Conservation (phyloP, 2,113 vertebrate genomes). For the Lophius piscatorius region DNA sequence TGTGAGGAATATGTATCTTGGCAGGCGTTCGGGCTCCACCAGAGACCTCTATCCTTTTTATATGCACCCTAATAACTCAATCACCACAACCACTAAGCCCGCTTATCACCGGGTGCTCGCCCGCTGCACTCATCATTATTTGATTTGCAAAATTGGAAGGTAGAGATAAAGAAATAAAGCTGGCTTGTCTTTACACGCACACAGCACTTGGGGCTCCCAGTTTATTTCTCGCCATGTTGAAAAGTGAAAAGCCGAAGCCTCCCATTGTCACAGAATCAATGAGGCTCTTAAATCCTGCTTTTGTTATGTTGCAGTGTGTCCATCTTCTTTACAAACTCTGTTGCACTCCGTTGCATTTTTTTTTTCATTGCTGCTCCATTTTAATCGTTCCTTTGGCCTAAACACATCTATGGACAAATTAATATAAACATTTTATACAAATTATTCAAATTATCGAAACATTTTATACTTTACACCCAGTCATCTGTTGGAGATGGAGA, state of each 20-base stretch:
- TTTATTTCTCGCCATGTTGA: slow-evolving; percentile 46
- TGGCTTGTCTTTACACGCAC: slow-evolving; percentile 44
- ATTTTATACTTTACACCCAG: too few species aligned
- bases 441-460: too few species aligned
- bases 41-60: slow-evolving; percentile 58
- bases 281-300: slow-evolving; percentile 30
- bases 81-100: slow-evolving; percentile 66
- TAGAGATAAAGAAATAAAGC: slow-evolving; percentile 71
- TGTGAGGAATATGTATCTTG: slow-evolving; percentile 64
- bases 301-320: slow-evolving; percentile 2
- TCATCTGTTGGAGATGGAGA: too few species aligned
- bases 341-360: slow-evolving; percentile 1
- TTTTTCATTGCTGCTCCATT: neutral
- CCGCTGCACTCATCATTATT: slow-evolving; percentile 72
- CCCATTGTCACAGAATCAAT: slow-evolving; percentile 54
- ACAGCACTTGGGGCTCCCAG: slow-evolving; percentile 66
- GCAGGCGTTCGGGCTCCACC: slow-evolving; percentile 31
- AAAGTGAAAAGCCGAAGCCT: slow-evolving; percentile 47
- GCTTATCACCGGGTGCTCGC: slow-evolving; percentile 64
- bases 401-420: too few species aligned
- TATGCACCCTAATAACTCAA: slow-evolving; percentile 66
- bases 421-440: too few species aligned
- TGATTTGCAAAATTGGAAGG: slow-evolving; percentile 73
- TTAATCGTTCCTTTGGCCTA: too few species aligned
- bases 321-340: too few species aligned